Percentiles rank a stretch among this genome's conserved stretches.
These are phyloP conservation scores for Hemicentrotus pulcherrimus DNA, from an alignment of 35 echinoderm and acorn worm species.

Conservation along the genomic window DNA sequence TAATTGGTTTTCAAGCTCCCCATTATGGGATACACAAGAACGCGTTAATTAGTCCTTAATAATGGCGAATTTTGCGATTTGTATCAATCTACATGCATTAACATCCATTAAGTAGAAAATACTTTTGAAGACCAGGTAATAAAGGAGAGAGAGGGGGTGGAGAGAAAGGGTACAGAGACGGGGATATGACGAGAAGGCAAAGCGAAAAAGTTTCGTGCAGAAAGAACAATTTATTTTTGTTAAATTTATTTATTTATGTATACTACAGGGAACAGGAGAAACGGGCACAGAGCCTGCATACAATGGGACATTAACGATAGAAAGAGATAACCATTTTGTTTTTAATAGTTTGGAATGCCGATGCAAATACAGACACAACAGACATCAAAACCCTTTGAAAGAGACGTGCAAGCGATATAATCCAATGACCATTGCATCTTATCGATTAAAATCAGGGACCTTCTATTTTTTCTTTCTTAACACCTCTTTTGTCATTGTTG, in stretches of 20 bases:
- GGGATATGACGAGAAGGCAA: not conserved
- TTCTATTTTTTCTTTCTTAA: not conserved
- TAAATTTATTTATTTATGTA: too few species aligned
- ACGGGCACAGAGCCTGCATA: not conserved
- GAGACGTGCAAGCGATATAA: not conserved
- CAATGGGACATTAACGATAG: not conserved
- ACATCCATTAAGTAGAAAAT: not conserved
- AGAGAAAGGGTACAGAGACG: not conserved
- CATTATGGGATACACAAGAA: not conserved
- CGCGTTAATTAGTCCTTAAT: conserved; percentile 42
- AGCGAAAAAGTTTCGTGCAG: not conserved
- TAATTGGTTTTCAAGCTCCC: conserved; percentile 40
- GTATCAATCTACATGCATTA: not conserved
- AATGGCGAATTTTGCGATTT: conserved; percentile 6
- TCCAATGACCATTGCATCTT: not conserved
- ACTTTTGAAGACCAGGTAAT: not conserved
- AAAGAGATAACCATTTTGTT: not conserved
- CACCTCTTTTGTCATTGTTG: conserved; percentile 9
- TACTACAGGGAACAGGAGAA: not conserved
- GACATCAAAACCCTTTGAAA: not conserved
- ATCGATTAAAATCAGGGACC: conserved; percentile 17
- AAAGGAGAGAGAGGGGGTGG: not conserved
- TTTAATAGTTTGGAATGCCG: not conserved
- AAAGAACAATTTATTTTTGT: not conserved
- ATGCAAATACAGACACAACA: conserved; percentile 1